Evolutionary conservation across 1,140 invertebrate species (phyloP), one percentile per base, ranked within the genome.

Genomic region (Hypothenemus hampei): DNA sequence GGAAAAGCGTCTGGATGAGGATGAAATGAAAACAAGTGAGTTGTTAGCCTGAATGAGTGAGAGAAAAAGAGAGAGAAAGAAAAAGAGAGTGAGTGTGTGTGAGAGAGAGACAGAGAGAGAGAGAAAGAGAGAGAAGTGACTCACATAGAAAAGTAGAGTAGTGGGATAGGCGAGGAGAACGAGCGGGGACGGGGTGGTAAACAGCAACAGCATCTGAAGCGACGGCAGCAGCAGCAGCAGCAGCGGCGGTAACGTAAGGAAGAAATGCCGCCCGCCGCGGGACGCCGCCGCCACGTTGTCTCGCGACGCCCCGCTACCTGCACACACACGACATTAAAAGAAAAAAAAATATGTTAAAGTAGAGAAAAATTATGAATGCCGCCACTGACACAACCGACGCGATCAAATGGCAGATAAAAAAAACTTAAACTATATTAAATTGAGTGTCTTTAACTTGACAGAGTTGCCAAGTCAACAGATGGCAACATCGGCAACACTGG

Each of bases 231-330:
- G 39, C 54, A 58, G 50, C 59, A 63, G 62, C 64, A 64, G 64
- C 58, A 65, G 62, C 62, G 66, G 62, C 59, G 68, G 57, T 57
- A 51, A 52, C 55, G 40, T 43, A 48, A 40, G 36, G 49, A 29
- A 52, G 54, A 48, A 59, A 54, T 56, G 60, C 39, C 54, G 54
- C 35, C 60, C 59, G 60, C 55, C 50, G 29, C 51, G 44, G 50
- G 56, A 57, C 56, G 60, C 35, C 50, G 51, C 51, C 41, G 56
- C 51, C 47, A 33, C 26, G 41, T 50, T 46, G 54, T 36, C 36
- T 51, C 61, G 61, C 58, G 68, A 67, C 60, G 54, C 40, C 54
- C 45, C 45, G 45, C 54, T 65, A 70, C 68, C 67, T 70, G 64
- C 58, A 64, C 58, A 65, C 41, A 65, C 11, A 31, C 26, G 10